A percentile compares a stretch with the other conserved stretches of the same genome.
phyloP scores from a whole-genome alignment of 2,113 vertebrate species.

The Otolemur garnettii region DNA sequence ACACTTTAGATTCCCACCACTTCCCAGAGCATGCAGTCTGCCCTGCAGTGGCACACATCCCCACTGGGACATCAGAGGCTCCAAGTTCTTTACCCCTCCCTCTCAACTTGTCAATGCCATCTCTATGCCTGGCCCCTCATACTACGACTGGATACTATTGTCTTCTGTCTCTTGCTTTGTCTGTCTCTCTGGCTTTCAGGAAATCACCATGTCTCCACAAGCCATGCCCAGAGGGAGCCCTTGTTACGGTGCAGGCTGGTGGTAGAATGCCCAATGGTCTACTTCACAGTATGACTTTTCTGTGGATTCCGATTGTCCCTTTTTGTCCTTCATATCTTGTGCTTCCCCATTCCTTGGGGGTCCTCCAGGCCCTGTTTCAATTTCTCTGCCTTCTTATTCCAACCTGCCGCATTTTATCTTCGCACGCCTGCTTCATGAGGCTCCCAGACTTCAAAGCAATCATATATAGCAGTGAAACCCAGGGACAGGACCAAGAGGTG shows the following conservation, averaged over 20 bases:
- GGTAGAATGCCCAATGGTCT: accelerated
- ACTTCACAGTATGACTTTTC: accelerated
- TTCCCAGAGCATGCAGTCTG: background rate
- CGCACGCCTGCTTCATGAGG: background rate
- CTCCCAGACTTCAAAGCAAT: background rate
- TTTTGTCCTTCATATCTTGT: accelerated
- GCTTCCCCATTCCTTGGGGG: background rate
- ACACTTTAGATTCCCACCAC: background rate
- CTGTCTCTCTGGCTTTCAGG: background rate
- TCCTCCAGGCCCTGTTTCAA: background rate
- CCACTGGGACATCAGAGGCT: too few relatives aligned
- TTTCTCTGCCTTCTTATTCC: background rate
- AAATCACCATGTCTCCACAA: background rate
- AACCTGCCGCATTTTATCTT: background rate
- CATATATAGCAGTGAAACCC: background rate
- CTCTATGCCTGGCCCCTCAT: background rate
- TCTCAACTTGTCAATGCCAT: background rate
- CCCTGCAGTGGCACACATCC: accelerated
- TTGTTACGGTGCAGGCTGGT: accelerated
- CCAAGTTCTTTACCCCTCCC: background rate
- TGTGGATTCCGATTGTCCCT: accelerated
- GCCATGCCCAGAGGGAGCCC: background rate
- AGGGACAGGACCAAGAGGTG: background rate
- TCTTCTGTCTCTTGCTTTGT: background rate
- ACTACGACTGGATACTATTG: background rate